These are phyloP conservation scores for Oreotrochilus melanogaster DNA, from an alignment of 2,113 vertebrate species.

Conservation along the genomic window DNA sequence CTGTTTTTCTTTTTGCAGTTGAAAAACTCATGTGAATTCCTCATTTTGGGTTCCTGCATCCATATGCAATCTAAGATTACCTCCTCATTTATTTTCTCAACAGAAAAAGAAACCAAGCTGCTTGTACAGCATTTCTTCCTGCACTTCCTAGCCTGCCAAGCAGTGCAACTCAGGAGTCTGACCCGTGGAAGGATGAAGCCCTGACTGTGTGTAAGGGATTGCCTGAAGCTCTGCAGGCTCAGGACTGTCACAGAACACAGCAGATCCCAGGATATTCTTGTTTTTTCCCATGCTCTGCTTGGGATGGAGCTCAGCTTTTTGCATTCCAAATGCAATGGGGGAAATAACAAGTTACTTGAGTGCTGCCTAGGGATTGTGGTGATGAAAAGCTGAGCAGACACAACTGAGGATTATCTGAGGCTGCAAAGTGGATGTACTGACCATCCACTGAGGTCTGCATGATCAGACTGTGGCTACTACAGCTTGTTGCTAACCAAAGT, in stretches of 20 bases:
- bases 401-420: neutral
- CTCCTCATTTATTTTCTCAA: neutral
- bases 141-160: neutral
- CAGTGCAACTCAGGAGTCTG: neutral
- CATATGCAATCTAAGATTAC: neutral
- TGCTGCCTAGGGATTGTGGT: neutral
- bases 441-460: neutral
- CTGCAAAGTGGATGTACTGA: neutral
- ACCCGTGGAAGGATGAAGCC: fast-evolving
- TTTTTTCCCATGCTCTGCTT: fast-evolving
- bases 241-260: neutral
- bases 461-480: neutral
- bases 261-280: neutral
- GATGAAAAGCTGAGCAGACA: neutral
- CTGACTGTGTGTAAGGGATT: neutral
- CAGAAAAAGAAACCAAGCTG: neutral
- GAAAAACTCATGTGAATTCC: neutral
- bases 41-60: neutral
- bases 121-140: neutral
- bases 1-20: neutral
- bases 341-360: neutral
- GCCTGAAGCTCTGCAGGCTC: neutral
- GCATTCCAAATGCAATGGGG: neutral
- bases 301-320: neutral
- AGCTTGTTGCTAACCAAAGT: neutral